A percentile compares a stretch with the other conserved stretches of the same genome.
Evolutionary conservation across 2,888 invertebrate species (phyloP).

Genomic region (Lycocerus yunnanus): DNA sequence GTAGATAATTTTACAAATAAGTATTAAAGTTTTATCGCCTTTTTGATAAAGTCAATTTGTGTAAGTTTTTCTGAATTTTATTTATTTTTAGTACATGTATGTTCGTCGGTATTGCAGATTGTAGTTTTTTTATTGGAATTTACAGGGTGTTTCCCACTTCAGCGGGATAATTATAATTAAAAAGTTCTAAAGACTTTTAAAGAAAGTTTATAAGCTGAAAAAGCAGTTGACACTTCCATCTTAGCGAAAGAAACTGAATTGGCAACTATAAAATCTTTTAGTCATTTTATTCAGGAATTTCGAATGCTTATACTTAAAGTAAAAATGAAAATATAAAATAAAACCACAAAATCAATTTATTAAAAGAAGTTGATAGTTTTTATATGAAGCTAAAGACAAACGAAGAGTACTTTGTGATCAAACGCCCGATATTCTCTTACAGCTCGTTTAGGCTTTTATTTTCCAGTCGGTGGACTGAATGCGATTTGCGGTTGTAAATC

Average conservation of each 20-base stretch:
- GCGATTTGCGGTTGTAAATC: constrained; percentile 27
- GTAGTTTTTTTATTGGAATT: no score
- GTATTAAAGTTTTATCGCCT: not conserved
- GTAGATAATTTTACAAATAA: not conserved
- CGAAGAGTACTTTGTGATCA: constrained; percentile 24
- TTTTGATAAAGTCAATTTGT: not conserved
- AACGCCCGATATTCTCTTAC: constrained; percentile 26
- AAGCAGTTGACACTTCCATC: no score
- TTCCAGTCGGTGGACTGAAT: constrained; percentile 28
- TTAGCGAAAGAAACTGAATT: no score
- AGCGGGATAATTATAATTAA: no score
- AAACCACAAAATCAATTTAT: not conserved
- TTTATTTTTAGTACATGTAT: not conserved
- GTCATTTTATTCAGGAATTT: no score
- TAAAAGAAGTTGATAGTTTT: constrained; percentile 13
- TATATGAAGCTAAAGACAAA: constrained; percentile 24
- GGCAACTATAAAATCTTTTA: no score
- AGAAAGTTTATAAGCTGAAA: no score
- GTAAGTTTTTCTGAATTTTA: not conserved
- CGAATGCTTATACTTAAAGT: no score
- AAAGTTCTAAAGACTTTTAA: no score
- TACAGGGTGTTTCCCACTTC: not conserved
- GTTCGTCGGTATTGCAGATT: no score
- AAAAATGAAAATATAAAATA: no score
- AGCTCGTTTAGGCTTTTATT: constrained; percentile 29